Evolutionary conservation across 2,113 vertebrate genomes (phyloP).

Genomic region (Zosterops japonicus): DNA sequence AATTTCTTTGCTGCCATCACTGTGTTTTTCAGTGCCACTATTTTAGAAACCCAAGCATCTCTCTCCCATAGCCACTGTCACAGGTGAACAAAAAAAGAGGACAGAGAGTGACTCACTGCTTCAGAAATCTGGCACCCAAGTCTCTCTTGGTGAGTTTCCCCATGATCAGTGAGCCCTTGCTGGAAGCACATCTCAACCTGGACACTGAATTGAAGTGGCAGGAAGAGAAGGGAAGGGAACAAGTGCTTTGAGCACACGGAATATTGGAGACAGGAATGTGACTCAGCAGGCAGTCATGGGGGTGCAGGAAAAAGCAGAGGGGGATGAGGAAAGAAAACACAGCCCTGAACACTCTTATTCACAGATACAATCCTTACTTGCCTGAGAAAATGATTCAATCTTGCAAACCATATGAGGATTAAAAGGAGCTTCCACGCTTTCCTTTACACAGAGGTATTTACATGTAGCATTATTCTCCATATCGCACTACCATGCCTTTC

Average conservation of each 20-base stretch:
- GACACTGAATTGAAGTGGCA: not conserved
- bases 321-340: not conserved
- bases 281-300: not conserved
- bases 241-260: not conserved
- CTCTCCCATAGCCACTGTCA: not conserved
- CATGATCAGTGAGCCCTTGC: not conserved
- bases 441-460: not conserved
- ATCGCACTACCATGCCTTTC: not conserved
- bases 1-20: not conserved
- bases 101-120: not conserved
- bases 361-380: not conserved
- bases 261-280: accelerated
- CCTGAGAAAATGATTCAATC: not conserved
- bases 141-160: not conserved
- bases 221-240: not conserved
- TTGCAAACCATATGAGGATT: not conserved
- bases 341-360: not conserved
- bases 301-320: not conserved
- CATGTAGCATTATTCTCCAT: not conserved
- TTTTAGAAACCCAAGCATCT: not conserved
- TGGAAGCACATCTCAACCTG: not conserved
- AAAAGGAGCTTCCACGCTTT: not conserved
- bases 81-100: not conserved
- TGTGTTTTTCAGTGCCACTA: not conserved
- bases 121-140: not conserved